Percentiles rank a stretch among this genome's conserved stretches.
Conservation (phyloP, 1,140 invertebrate species). For the Diprion similis region DNA sequence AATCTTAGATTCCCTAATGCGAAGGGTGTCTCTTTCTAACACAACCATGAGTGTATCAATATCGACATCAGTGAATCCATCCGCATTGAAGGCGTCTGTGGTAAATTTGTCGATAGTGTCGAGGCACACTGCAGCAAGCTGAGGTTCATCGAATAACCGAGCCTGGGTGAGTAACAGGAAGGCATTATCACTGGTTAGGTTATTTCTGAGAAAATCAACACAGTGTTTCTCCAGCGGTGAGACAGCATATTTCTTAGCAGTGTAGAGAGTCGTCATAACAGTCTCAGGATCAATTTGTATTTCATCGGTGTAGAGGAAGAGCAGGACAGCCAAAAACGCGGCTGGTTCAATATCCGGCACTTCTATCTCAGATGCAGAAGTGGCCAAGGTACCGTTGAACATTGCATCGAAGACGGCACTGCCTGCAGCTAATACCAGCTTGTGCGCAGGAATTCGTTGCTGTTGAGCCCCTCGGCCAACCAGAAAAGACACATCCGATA, state of each 20-base stretch:
- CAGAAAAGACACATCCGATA: conserved; percentile 82
- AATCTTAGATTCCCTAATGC: conserved; percentile 82
- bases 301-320: conserved; percentile 85
- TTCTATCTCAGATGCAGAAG: conserved; percentile 76
- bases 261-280: conserved; percentile 87
- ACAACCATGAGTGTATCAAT: conserved; percentile 82
- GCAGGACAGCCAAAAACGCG: conserved; percentile 74
- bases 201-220: conserved; percentile 84
- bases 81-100: conserved; percentile 79
- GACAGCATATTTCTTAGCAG: conserved; percentile 88
- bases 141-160: conserved; percentile 82
- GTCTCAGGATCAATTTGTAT: conserved; percentile 86
- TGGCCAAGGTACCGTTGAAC: conserved; percentile 80
- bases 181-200: conserved; percentile 84
- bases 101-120: conserved; percentile 90
- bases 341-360: conserved; percentile 85
- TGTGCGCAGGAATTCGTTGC: conserved; percentile 82
- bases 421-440: conserved; percentile 82
- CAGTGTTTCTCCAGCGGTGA: conserved; percentile 84
- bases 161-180: conserved; percentile 84
- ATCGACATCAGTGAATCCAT: conserved; percentile 90
- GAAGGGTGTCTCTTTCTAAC: conserved; percentile 81
- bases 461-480: conserved; percentile 77
- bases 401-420: conserved; percentile 88
- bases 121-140: conserved; percentile 79